Evolutionary conservation across 2,888 invertebrate species (phyloP), one percentile per base, ranked within the genome.

Genomic region (Ophion ellenae): DNA sequence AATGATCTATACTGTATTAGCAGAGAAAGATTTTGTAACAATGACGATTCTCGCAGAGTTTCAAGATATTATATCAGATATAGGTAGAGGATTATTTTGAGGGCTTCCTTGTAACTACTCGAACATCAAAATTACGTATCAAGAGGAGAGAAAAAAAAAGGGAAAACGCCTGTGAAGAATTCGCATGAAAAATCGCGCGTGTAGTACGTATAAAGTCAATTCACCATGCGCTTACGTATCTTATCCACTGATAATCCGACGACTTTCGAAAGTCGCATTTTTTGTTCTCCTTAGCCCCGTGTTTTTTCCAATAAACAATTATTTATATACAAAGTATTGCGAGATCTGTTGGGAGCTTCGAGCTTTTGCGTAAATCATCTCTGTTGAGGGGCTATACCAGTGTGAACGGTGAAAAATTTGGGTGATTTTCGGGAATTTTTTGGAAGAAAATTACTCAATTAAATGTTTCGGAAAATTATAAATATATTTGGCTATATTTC

Each of bases 21-120:
- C 28, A 7, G 63, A 66, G 20, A n/a, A 79, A 80, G 36, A 53
- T 85, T 82, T 85, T 85, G 78, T 85, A 82, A 82, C 53, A 57
- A 81, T 59, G 78, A 74, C 57, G 63, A 74, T 83, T 59, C 24
- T 70, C 74, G 57, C n/a, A 57, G 73, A 81, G 69, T 85, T 81
- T 78, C 9, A 64, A 69, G 69, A 74, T 47, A 78, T 75, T 67
- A 67, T 64, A 66, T 76, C 80, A 47, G 40, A 57, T 75, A 14
- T 11, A 76, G 66, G 82, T 61, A 82, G 74, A 36, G 20, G 53
- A 73, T 82, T 84, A 36, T 74, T 76, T 85, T 80, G 76, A 76
- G 67, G 71, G 82, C 79, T 79, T 83, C 76, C 76, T 80, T 81
- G 67, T 70, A 20, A 66, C 67, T 24, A 64, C 14, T 81, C 20